These are phyloP conservation scores for Stichopus horrens DNA, from an alignment of 53 echinoderm and acorn worm genomes.

Conservation along the genomic window DNA sequence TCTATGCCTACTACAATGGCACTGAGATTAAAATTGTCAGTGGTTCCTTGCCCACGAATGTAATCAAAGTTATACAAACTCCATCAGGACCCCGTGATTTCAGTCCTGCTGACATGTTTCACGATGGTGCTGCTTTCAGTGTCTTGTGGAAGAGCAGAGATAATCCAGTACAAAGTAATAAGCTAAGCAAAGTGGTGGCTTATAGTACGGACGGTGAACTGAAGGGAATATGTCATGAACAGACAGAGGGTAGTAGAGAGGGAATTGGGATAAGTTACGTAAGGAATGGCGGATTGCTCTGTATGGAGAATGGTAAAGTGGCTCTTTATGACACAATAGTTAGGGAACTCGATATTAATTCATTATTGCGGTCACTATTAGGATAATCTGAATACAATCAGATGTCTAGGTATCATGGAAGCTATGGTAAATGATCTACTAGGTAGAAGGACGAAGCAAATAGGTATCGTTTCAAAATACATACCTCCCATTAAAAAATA, in stretches of 20 bases:
- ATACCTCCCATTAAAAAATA: no score
- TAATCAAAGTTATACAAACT: background rate
- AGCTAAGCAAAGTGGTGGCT: background rate
- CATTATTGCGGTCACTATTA: no score
- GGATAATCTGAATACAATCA: no score
- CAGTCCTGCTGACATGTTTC: background rate
- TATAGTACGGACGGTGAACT: background rate
- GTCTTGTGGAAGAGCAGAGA: background rate
- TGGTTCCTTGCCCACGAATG: background rate
- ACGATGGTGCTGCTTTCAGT: background rate
- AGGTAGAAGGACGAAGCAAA: no score
- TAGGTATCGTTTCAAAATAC: no score
- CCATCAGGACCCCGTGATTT: background rate
- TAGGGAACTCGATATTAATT: no score
- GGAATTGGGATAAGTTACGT: background rate
- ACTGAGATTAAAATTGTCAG: background rate
- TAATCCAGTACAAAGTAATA: background rate
- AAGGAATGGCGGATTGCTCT: background rate
- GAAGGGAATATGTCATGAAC: background rate
- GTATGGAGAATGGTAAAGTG: background rate
- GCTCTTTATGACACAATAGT: background rate
- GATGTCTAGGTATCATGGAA: no score
- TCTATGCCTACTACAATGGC: slow-evolving; percentile 1
- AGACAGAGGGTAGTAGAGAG: background rate
- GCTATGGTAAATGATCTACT: no score